These are phyloP conservation scores for Temnothorax nylanderi DNA, from an alignment of 1,140 invertebrate species.

Conservation along the genomic window DNA sequence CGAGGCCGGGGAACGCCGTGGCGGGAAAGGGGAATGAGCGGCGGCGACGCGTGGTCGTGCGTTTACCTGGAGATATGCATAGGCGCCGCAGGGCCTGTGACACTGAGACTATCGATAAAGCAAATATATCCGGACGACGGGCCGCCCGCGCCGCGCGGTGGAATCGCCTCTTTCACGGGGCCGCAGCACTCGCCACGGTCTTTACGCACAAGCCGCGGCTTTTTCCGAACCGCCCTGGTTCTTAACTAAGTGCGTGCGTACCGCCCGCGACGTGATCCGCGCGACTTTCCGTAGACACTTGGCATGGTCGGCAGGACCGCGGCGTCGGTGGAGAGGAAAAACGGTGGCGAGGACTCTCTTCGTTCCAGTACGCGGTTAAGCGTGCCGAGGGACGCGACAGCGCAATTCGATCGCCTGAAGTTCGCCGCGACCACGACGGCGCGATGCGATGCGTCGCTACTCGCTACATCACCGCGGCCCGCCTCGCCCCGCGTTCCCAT, in stretches of 20 bases:
- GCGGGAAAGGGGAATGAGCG: background rate
- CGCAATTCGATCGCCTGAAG: conserved; percentile 72
- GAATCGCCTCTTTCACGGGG: conserved; percentile 56
- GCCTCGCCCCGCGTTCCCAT: background rate
- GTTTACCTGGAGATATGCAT: conserved; percentile 84
- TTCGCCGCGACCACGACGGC: conserved; percentile 25
- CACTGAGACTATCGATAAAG: conserved; percentile 83
- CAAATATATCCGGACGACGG: conserved; percentile 76
- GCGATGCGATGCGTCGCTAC: conserved; percentile 6
- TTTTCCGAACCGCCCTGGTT: conserved; percentile 1
- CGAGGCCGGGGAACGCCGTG: background rate
- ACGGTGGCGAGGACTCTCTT: conserved; percentile 65
- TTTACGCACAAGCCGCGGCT: conserved; percentile 30
- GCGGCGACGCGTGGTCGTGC: background rate
- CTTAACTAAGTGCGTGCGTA: conserved; percentile 72
- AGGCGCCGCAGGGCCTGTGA: conserved; percentile 81
- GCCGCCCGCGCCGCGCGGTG: conserved; percentile 71
- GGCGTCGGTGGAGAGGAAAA: conserved; percentile 67
- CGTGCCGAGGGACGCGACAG: conserved; percentile 82
- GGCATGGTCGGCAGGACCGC: conserved; percentile 75
- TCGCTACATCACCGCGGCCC: background rate
- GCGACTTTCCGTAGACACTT: conserved; percentile 65
- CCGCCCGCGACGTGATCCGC: conserved; percentile 73
- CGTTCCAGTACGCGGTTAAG: conserved; percentile 78
- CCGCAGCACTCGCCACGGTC: too few relatives aligned